Conservation (phyloP, 2,888 invertebrate species). For the Salticus scenicus region DNA sequence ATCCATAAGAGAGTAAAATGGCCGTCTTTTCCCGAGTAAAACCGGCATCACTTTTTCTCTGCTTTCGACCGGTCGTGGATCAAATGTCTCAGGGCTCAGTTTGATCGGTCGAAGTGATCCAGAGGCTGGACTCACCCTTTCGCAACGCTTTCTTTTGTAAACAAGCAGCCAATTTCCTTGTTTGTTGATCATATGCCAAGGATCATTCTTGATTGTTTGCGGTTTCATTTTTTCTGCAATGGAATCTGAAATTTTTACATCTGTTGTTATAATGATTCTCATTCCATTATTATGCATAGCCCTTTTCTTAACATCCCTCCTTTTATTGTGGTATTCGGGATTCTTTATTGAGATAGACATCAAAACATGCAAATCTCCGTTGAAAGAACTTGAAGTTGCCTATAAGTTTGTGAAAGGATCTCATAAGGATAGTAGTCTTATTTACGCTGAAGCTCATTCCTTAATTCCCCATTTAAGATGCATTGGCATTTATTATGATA, state of each 20-base stretch:
- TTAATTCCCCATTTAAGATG: slow-evolving; percentile 75
- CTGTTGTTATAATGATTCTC: slow-evolving; percentile 78
- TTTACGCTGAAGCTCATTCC: slow-evolving; percentile 76
- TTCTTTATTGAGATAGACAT: slow-evolving; percentile 75
- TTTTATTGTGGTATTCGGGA: slow-evolving; percentile 75
- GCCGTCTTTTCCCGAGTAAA: no score
- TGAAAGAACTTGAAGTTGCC: slow-evolving; percentile 74
- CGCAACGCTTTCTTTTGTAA: not conserved
- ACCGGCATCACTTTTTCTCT: no score
- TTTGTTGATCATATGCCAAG: not conserved
- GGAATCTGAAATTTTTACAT: slow-evolving; percentile 38
- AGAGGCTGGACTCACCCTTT: no score
- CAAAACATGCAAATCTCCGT: slow-evolving; percentile 75
- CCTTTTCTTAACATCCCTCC: slow-evolving; percentile 73
- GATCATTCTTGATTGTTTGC: not conserved
- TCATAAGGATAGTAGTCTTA: slow-evolving; percentile 76
- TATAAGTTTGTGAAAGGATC: slow-evolving; percentile 77
- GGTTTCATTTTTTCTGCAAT: slow-evolving; percentile 4
- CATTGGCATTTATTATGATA: slow-evolving; percentile 77
- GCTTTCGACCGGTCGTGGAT: no score
- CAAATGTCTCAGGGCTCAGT: no score
- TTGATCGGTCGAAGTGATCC: no score
- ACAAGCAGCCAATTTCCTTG: not conserved
- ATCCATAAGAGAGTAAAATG: no score
- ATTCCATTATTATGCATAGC: slow-evolving; percentile 73